Evolutionary conservation across 2,888 invertebrate genomes (phyloP).

Genomic region (Clitarchus hookeri): DNA sequence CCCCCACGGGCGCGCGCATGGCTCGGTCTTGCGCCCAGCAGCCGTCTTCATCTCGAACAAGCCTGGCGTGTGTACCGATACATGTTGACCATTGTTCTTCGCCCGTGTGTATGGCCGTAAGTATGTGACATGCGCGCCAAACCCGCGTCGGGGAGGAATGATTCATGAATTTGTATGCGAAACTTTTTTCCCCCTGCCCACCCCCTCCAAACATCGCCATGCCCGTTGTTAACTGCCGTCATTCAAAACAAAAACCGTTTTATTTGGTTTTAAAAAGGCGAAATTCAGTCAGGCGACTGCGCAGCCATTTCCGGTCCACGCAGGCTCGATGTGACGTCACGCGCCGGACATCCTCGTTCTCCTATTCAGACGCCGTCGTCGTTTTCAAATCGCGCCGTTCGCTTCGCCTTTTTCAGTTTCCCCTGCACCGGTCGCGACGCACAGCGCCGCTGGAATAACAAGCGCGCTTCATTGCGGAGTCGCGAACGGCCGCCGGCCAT

Average conservation of each 20-base stretch:
- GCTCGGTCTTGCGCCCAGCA: background rate
- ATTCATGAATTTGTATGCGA: background rate
- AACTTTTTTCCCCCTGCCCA: background rate
- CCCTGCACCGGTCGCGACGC: background rate
- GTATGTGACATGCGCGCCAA: background rate
- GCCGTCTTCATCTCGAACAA: background rate
- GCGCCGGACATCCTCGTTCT: background rate
- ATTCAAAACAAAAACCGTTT: background rate
- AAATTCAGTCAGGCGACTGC: background rate
- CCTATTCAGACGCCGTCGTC: background rate
- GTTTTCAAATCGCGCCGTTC: background rate
- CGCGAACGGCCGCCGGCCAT: background rate
- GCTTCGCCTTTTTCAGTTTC: background rate
- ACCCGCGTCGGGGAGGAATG: background rate
- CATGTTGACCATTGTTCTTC: constrained; percentile 7
- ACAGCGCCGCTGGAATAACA: too few species aligned
- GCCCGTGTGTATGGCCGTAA: background rate
- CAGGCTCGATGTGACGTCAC: background rate
- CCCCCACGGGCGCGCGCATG: background rate
- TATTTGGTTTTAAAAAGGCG: background rate
- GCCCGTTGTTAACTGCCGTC: background rate
- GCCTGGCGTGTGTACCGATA: background rate
- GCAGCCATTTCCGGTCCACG: background rate
- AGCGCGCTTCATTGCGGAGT: too few species aligned
- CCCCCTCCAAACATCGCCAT: too few species aligned